phyloP scores from a whole-genome alignment of 1,140 invertebrate genomes.

The Tigriopus japonicus region DNA sequence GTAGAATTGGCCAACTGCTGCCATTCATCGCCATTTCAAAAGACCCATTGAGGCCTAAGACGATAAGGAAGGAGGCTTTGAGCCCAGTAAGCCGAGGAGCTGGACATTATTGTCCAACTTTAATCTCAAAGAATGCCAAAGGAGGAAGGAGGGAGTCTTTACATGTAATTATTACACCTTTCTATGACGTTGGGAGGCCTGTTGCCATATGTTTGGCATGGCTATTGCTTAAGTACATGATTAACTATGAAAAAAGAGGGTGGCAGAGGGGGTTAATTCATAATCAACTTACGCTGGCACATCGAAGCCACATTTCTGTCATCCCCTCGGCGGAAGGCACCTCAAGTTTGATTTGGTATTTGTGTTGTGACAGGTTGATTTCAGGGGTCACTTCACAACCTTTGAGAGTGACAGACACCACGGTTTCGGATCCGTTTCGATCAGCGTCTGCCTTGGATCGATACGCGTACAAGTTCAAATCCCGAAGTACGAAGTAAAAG shows the following conservation, averaged over 20 bases:
- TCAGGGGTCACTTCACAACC: conserved; percentile 95
- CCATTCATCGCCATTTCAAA: conserved; percentile 1
- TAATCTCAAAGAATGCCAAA: no score
- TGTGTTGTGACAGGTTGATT: conserved; percentile 71
- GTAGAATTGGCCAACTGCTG: not conserved
- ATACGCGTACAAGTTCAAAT: not conserved
- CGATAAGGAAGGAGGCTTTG: not conserved
- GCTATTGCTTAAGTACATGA: no score
- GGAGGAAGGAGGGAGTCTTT: no score
- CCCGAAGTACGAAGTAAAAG: not conserved
- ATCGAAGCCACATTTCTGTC: not conserved
- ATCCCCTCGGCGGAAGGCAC: conserved; percentile 44
- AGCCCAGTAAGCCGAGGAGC: not conserved
- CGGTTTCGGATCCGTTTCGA: not conserved
- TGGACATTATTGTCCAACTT: not conserved
- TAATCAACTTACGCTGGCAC: not conserved
- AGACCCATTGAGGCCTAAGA: not conserved
- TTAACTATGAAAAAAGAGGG: no score
- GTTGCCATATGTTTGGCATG: no score
- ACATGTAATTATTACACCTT: no score
- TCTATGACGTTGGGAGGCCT: no score
- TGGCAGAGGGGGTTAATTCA: no score
- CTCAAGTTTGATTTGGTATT: conserved; percentile 87
- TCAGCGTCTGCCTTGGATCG: not conserved
- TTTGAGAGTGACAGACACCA: conserved; percentile 40